Evolutionary conservation across 2,888 invertebrate genomes (phyloP).

Genomic region (Netelia inedita): DNA sequence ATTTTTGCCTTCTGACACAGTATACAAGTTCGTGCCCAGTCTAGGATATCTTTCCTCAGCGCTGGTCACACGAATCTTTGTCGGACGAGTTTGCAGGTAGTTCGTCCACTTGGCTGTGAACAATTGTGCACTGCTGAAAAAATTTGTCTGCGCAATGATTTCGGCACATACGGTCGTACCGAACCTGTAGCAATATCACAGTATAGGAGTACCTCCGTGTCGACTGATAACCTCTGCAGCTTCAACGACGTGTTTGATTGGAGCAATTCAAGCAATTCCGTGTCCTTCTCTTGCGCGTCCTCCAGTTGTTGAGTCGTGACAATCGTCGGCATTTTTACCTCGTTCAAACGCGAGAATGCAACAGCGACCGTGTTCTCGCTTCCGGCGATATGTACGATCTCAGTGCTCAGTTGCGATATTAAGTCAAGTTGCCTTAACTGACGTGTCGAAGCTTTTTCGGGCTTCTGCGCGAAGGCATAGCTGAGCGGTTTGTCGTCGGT

Average conservation of each 20-base stretch:
- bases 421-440: conserved; percentile 30
- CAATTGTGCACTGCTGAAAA: background rate
- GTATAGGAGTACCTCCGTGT: background rate
- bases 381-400: too few species aligned
- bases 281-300: too few species aligned
- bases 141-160: background rate
- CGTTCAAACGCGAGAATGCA: too few species aligned
- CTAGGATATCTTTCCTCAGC: background rate
- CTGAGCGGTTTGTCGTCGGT: conserved; percentile 43
- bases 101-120: background rate
- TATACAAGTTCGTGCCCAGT: background rate
- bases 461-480: conserved; percentile 12
- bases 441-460: conserved; percentile 28
- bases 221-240: background rate
- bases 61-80: background rate
- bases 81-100: background rate
- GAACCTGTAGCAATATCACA: background rate
- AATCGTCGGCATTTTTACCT: too few species aligned
- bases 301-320: too few species aligned
- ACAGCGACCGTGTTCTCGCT: too few species aligned
- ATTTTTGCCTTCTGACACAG: background rate
- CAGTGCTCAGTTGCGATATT: conserved; percentile 13
- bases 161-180: background rate
- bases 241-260: background rate
- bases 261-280: too few species aligned